A percentile compares a stretch with the other conserved stretches of the same genome.
These are phyloP conservation scores for Calycopis cecrops DNA, from an alignment of 1,140 invertebrate species.

Conservation along the genomic window DNA sequence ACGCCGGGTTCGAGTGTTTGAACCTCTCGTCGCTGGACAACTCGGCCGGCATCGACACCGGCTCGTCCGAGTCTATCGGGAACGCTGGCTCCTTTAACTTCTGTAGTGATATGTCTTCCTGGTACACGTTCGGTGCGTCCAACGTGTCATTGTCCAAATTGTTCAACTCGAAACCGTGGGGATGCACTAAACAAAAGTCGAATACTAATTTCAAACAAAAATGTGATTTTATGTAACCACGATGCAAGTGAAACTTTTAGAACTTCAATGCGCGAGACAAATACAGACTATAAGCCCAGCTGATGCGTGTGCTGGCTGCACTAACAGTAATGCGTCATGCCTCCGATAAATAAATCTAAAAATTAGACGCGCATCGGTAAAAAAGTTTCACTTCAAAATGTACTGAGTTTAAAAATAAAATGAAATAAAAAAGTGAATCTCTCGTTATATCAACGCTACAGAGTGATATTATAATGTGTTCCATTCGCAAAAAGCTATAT, in stretches of 20 bases:
- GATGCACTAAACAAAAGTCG: conserved; percentile 65
- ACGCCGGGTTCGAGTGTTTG: conserved; percentile 83
- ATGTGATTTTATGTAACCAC: no score
- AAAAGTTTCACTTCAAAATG: no score
- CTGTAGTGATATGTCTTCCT: conserved; percentile 52
- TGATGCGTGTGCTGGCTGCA: no score
- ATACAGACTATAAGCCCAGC: no score
- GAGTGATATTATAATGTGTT: not conserved
- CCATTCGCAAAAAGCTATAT: not conserved
- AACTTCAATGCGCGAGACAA: no score
- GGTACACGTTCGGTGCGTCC: conserved; percentile 76
- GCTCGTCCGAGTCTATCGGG: conserved; percentile 61
- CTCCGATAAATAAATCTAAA: no score
- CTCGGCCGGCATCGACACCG: conserved; percentile 69
- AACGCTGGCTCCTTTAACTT: conserved; percentile 49
- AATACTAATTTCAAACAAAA: not conserved
- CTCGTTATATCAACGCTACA: not conserved
- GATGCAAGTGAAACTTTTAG: no score
- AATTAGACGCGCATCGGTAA: no score
- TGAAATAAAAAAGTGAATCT: not conserved
- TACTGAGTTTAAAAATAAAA: no score
- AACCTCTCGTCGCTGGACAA: conserved; percentile 74
- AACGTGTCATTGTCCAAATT: conserved; percentile 77
- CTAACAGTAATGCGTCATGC: no score
- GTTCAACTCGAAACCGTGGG: conserved; percentile 78